Base-by-base conservation (phyloP, 2,888 invertebrate genomes). In the Drosophila subquinaria region DNA sequence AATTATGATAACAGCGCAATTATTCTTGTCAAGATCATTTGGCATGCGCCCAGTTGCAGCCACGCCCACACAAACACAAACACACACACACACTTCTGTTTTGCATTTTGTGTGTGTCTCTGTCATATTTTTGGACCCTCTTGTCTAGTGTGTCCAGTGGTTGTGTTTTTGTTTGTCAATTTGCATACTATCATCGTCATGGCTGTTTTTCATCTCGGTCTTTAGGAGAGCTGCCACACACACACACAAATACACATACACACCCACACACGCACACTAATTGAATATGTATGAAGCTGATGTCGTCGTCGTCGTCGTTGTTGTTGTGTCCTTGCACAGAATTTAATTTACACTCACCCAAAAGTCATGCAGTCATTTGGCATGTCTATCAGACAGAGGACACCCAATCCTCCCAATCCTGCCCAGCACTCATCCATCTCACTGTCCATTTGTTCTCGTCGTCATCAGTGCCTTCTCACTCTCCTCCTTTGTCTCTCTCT, bases 21-120 rank as follows among this genome's bases (percentile, higher is more conserved):
- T 90, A 90, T 90, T 90, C 90, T 90, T 90, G 90, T 90, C 90
- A 89, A 90, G 90, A 90, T 90, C 91, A 90, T 90, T 90, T 85
- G 87, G 79, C 81, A 81, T 56, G 61, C 69, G 70, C 65, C 67
- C 72, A 63, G 43, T 40, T 65, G 66, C 76, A 60, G 69, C 66
- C 76, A 70, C 86, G 50, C 70, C 73, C 68, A 60, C 59, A 51
- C 63, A 42, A 20, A 35, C 40, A 62, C 35, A 43, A 55, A 57
- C 48, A 51, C 42, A 27, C 47, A 65, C 40, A 13, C 15, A 52
- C 8, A 38, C 38, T 38, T 38, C 50, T 80, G 76, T 61, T 84
- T 84, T 84, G 79, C 84, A 81, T 77, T 79, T 82, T 79, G 79
- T 74, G 79, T 74, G 69, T 74, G 81, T 60, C 30, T 76, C 70